Percentiles rank a stretch among this genome's conserved stretches.
phyloP scores from a whole-genome alignment of 2,113 vertebrate genomes.

The Sclerurus mexicanus region DNA sequence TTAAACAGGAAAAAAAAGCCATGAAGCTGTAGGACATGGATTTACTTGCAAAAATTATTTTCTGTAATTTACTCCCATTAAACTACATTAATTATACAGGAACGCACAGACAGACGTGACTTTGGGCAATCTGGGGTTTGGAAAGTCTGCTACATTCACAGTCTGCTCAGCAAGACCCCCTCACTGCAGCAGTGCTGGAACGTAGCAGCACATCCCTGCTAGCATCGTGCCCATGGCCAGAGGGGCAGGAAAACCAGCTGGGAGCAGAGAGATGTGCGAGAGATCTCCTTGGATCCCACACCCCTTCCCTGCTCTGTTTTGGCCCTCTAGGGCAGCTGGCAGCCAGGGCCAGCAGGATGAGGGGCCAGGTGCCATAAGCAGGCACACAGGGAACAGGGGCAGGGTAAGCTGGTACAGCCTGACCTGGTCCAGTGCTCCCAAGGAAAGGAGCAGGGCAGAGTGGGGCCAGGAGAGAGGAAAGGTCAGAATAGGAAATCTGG shows the following conservation, averaged over 20 bases:
- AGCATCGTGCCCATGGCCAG: accelerated
- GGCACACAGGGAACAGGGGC: background rate
- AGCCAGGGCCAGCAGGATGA: accelerated
- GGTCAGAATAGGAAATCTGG: background rate
- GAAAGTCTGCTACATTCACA: background rate
- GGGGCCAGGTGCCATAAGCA: background rate
- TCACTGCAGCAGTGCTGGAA: background rate
- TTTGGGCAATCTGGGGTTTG: background rate
- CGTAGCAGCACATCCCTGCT: background rate
- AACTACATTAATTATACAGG: background rate
- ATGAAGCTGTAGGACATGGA: background rate
- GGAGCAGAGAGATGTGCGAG: background rate
- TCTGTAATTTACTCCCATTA: background rate
- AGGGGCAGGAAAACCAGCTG: background rate
- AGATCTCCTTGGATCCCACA: accelerated
- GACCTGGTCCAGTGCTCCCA: background rate
- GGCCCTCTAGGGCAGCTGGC: background rate
- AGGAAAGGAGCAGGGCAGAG: background rate
- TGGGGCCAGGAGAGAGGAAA: background rate
- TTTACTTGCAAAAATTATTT: background rate
- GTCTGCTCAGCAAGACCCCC: background rate
- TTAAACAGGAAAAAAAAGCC: background rate
- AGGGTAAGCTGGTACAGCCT: background rate
- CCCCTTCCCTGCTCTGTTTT: background rate
- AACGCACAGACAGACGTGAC: background rate